Evolutionary conservation across 2,797 vertebrate genomes (phyloP).

Genomic region (Enoplosus armatus): DNA sequence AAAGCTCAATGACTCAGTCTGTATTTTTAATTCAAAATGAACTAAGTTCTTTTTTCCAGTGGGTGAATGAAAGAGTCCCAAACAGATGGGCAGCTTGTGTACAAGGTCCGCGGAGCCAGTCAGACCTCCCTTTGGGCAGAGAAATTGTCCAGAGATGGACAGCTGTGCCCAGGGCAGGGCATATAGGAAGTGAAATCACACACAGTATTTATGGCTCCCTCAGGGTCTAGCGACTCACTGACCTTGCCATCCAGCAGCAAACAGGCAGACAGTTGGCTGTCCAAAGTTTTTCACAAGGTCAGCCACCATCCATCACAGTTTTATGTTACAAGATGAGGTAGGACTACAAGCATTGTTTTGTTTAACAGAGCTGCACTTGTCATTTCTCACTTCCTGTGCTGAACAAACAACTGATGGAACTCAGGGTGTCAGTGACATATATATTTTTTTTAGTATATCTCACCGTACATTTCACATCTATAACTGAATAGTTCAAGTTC

Average conservation of each 20-base stretch:
- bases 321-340: conserved; percentile 2
- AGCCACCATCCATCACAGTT: conserved; percentile 42
- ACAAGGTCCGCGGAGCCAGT: conserved; percentile 63
- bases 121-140: conserved; percentile 79
- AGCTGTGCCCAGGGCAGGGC: conserved; percentile 84
- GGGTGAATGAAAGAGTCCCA: conserved; percentile 71
- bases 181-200: conserved; percentile 81
- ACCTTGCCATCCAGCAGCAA: conserved; percentile 69
- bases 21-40: conserved; percentile 20
- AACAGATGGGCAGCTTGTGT: conserved; percentile 77
- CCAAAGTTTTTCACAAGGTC: conserved; percentile 76
- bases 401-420: neutral
- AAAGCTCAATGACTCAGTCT: neutral
- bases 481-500: neutral
- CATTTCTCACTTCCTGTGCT: neutral
- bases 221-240: conserved; percentile 72
- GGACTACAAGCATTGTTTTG: neutral
- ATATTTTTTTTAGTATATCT: neutral
- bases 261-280: conserved; percentile 61
- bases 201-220: conserved; percentile 77
- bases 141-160: conserved; percentile 83
- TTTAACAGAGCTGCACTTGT: neutral
- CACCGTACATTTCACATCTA: neutral
- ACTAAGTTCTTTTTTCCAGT: conserved; percentile 55
- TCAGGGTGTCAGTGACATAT: neutral